Conservation (phyloP, 2,888 invertebrate genomes). For the Herminia tarsipennalis region DNA sequence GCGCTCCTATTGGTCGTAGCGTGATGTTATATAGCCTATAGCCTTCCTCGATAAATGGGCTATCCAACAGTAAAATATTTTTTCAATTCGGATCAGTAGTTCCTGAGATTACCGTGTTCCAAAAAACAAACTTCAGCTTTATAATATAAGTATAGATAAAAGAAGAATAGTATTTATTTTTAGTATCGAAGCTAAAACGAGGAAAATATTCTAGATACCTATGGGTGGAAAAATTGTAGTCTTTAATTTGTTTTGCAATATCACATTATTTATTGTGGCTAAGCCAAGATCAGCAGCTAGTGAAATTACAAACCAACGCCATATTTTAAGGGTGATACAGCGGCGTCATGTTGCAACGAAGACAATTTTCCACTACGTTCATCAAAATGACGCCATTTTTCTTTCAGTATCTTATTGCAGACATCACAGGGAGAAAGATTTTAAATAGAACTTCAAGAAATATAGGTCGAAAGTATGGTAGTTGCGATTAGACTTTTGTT, state of each 20-base stretch:
- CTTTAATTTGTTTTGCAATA: not conserved
- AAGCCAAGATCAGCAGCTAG: slow-evolving; percentile 4
- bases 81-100: too few species aligned
- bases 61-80: too few species aligned
- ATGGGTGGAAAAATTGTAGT: not conserved
- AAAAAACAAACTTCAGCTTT: too few species aligned
- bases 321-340: slow-evolving; percentile 29
- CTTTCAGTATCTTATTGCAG: slow-evolving; percentile 23
- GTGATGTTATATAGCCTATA: too few species aligned
- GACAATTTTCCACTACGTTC: slow-evolving; percentile 54
- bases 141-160: too few species aligned
- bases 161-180: too few species aligned
- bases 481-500: not conserved
- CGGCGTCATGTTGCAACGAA: slow-evolving; percentile 16
- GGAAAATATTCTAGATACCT: too few species aligned
- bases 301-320: slow-evolving; percentile 14
- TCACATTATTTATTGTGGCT: not conserved
- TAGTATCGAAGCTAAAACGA: too few species aligned
- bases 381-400: slow-evolving; percentile 37
- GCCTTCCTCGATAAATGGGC: too few species aligned
- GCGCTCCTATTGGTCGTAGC: too few species aligned
- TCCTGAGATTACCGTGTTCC: too few species aligned
- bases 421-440: not conserved
- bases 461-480: not conserved
- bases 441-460: not conserved